Percentiles rank a stretch among this genome's conserved stretches.
Conservation (phyloP, 92 coral and sea anemone genomes). For the Pocillopora meandrina region DNA sequence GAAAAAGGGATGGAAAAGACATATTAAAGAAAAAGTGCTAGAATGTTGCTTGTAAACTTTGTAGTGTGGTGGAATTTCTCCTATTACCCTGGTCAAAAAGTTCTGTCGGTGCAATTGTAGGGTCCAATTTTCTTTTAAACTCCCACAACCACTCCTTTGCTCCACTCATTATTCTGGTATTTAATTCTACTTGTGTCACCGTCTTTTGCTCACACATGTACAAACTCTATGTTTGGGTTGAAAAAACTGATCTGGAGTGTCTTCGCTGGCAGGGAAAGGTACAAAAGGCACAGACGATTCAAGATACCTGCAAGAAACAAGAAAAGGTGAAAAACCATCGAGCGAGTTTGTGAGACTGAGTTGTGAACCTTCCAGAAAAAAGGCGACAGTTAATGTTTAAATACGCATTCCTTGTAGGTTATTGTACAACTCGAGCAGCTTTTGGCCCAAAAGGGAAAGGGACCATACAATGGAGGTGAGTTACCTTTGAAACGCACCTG, state of each 20-base stretch:
- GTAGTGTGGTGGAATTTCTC: too few relatives aligned
- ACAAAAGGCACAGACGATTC: conserved; percentile 82
- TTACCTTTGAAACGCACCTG: neutral
- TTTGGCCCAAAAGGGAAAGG: conserved; percentile 67
- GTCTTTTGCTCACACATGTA: too few relatives aligned
- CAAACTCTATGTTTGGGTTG: too few relatives aligned
- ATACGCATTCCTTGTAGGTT: conserved; percentile 41
- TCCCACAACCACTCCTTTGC: neutral
- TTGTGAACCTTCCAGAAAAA: neutral
- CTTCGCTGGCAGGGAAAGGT: conserved; percentile 59
- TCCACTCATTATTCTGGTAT: neutral
- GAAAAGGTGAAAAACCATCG: conserved; percentile 68
- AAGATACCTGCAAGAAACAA: conserved; percentile 95
- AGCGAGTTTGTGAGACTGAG: too few relatives aligned
- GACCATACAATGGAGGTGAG: conserved; percentile 53
- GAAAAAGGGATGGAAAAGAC: too few relatives aligned
- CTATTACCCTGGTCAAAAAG: too few relatives aligned
- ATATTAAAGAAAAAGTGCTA: too few relatives aligned
- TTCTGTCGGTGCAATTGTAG: too few relatives aligned
- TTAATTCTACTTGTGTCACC: neutral
- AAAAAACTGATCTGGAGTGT: neutral
- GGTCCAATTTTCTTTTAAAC: too few relatives aligned
- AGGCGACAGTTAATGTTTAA: neutral
- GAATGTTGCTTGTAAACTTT: too few relatives aligned
- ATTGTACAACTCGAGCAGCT: conserved; percentile 86